Base-by-base conservation (phyloP, 1,140 invertebrate species). In the Spodoptera frugiperda region DNA sequence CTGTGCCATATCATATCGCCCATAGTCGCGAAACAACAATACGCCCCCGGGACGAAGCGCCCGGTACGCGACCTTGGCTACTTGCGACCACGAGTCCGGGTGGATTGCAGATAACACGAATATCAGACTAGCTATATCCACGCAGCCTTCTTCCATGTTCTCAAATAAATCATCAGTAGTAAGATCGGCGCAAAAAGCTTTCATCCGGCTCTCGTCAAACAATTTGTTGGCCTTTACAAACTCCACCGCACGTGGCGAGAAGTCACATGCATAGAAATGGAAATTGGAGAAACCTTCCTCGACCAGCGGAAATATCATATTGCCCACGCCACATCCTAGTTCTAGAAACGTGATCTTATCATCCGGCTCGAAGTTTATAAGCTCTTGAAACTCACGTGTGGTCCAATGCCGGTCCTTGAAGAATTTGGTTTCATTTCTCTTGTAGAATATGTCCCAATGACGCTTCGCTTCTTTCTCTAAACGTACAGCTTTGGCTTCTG, bases 321-420 rank as follows among this genome's bases (percentile, higher is more conserved):
- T 99, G 0, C 99, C 99, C 57, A 99, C 99, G 6, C 99, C 99
- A 94, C 99, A 99, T 0, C 99, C 99, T 19, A 99, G 96, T 95
- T 99, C 99, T 10, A 99, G 92, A 39, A 97, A 94, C 2, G 94
- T 88, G 70, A 93, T 87, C 71, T 79, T 81, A 11, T 88, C 57
- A 5, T 89, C 89, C 10, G 88, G 79, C 63, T 95, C 89, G 5
- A 93, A 91, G 48, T 91, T 88, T 70, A 93, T 89, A 14, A 99
- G 93, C 90, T 99, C 98, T 81, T 96, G 88, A 94, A 99, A 99
- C 94, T 99, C 99, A 85, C 98, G 95, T 70, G 96, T 97, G 3
- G 98, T 99, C 99, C 99, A 99, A 90, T 99, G 98, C 17, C 99
- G 95, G 94, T 99, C 98, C 94, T 98, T 98, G 89, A 99, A 99